These are phyloP conservation scores for Pangasius sanitwongsei DNA, from an alignment of 2,797 vertebrate species.

Conservation along the genomic window DNA sequence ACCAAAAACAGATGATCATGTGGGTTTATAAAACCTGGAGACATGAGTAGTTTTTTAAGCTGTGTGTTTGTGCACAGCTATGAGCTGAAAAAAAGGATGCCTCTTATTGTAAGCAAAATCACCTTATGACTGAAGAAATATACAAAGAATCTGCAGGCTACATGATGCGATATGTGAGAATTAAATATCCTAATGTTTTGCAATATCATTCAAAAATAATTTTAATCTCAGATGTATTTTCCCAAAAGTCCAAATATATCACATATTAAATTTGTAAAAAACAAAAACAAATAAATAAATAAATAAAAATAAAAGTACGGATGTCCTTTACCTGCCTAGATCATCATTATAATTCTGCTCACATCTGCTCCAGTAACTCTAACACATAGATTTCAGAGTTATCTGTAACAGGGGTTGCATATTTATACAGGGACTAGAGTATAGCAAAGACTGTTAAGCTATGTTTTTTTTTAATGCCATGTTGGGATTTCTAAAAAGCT, in stretches of 20 bases:
- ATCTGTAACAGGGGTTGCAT: constrained; percentile 40
- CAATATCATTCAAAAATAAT: background rate
- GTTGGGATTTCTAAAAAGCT: constrained; percentile 37
- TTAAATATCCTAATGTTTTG: background rate
- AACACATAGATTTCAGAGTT: constrained; percentile 20
- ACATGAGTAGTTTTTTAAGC: background rate
- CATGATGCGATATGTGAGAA: background rate
- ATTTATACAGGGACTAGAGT: constrained; percentile 36
- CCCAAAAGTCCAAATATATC: background rate
- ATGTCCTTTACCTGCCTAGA: background rate
- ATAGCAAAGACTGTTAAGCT: constrained; percentile 35
- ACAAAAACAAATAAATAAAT: too few species aligned
- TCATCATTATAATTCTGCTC: constrained; percentile 36
- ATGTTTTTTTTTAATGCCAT: constrained; percentile 22
- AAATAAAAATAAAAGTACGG: background rate
- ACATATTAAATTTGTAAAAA: background rate
- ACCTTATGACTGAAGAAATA: background rate
- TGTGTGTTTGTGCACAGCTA: too few species aligned
- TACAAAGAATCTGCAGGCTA: background rate
- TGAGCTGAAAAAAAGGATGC: background rate
- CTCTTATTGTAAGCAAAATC: background rate
- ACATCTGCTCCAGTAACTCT: constrained; percentile 14
- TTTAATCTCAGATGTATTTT: background rate
- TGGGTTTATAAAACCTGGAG: background rate
- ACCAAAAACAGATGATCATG: background rate